These are phyloP conservation scores for Steromphala cineraria DNA, from an alignment of 2,888 invertebrate genomes.

Conservation along the genomic window DNA sequence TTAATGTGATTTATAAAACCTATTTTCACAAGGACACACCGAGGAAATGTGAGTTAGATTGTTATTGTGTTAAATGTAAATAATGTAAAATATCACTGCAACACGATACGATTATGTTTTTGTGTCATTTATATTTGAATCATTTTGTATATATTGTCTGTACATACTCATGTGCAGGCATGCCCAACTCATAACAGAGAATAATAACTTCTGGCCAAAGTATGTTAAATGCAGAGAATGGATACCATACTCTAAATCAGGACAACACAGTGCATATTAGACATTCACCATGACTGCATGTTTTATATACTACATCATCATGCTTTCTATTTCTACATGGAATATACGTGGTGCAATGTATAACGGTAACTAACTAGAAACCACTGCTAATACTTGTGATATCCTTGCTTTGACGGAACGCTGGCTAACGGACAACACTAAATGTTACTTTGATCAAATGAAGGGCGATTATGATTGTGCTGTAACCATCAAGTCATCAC, in stretches of 20 bases:
- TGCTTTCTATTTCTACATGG: neutral
- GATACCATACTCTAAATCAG: neutral
- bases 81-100: too few relatives aligned
- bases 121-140: too few relatives aligned
- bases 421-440: neutral
- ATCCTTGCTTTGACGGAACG: neutral
- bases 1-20: too few relatives aligned
- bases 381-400: neutral
- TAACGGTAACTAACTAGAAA: neutral
- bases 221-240: neutral
- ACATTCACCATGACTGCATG: neutral
- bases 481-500: neutral
- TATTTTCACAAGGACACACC: too few relatives aligned
- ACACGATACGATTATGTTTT: too few relatives aligned
- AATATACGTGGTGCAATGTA: neutral
- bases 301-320: neutral
- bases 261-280: neutral
- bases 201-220: neutral
- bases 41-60: too few relatives aligned
- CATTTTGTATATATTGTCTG: too few relatives aligned
- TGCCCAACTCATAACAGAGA: neutral
- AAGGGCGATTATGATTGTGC: neutral
- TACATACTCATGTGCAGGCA: too few relatives aligned
- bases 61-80: too few relatives aligned
- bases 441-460: neutral